phyloP scores from a whole-genome alignment of 2,797 vertebrate species.

The Catamblyrhynchus diadema region DNA sequence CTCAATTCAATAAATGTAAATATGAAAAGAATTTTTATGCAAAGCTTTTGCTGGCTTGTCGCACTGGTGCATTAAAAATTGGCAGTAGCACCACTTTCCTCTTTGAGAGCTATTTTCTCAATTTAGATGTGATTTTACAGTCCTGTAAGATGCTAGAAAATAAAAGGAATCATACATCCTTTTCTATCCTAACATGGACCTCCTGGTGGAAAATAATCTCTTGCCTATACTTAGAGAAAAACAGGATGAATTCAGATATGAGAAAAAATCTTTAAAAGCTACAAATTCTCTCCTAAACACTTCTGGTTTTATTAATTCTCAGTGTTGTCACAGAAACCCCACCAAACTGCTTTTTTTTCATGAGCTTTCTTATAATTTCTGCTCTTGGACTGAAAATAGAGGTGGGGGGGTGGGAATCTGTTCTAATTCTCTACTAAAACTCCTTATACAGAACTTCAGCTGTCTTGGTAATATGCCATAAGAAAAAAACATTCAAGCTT shows the following conservation, averaged over 20 bases:
- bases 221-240: background rate
- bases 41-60: slow-evolving; percentile 44
- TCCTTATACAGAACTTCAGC: background rate
- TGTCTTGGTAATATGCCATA: background rate
- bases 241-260: background rate
- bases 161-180: background rate
- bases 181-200: background rate
- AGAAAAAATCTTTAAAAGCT: background rate
- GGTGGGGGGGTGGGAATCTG: accelerated
- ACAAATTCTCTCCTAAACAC: background rate
- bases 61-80: slow-evolving; percentile 10
- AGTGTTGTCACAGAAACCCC: background rate
- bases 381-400: background rate
- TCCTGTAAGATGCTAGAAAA: background rate
- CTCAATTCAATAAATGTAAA: slow-evolving; percentile 27
- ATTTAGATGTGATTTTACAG: slow-evolving; percentile 13
- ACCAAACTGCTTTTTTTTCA: background rate
- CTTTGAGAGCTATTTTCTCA: slow-evolving; percentile 34
- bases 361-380: background rate
- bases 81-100: slow-evolving; percentile 13
- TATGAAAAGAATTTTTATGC: slow-evolving; percentile 48
- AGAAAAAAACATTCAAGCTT: background rate
- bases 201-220: background rate
- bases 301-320: background rate
- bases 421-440: background rate